Evolutionary conservation across 2,113 vertebrate genomes (phyloP), one percentile per base, ranked within the genome.

Genomic region (Vireo altiloquus): DNA sequence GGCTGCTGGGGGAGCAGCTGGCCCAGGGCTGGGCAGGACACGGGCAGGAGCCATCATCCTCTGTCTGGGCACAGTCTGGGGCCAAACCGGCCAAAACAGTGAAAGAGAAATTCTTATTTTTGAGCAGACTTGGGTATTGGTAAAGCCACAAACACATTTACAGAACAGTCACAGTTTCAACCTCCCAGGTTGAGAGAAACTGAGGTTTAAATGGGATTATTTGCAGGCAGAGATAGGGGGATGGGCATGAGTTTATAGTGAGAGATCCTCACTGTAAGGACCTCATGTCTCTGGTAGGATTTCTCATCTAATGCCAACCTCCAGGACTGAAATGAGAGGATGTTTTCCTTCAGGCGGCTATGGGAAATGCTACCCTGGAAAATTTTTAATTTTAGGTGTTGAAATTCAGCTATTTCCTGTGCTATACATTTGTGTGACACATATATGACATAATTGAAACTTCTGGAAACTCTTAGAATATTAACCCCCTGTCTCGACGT

Each of bases 331-430:
- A 87, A 96, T 0, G 25, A 79, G 87, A 90, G 93, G 80, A 93
- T 96, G 82, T 95, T 93, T 94, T 68, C 85, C 71, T 96, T 94
- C 65, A 82, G 65, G 53, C 68, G 90, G 85, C 33, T 65, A 56
- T 74, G 57, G 61, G 68, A 84, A 97, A 94, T 49, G 57, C 20
- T 94, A 61, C 50, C 20, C 74, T 93, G 82, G 86, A 97, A 97
- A 97, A 82, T 53, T 81, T 95, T 95, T 97, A 93, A 97, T 96
- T 97, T 96, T 94, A 96, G 82, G 92, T 97, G 94, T 87, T 97
- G 93, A 97, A 98, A 97, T 95, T 69, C 89, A 96, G 94, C 87
- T 91, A 96, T 97, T 98, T 98, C 96, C 96, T 97, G 92, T 4
- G 8, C 63, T 69, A 10, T 64, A 74, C 22, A 35, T 85, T 94